Percentiles rank a stretch among this genome's conserved stretches.
phyloP scores from a whole-genome alignment of 1,140 invertebrate genomes.

The Akabosia matsudoensis region DNA sequence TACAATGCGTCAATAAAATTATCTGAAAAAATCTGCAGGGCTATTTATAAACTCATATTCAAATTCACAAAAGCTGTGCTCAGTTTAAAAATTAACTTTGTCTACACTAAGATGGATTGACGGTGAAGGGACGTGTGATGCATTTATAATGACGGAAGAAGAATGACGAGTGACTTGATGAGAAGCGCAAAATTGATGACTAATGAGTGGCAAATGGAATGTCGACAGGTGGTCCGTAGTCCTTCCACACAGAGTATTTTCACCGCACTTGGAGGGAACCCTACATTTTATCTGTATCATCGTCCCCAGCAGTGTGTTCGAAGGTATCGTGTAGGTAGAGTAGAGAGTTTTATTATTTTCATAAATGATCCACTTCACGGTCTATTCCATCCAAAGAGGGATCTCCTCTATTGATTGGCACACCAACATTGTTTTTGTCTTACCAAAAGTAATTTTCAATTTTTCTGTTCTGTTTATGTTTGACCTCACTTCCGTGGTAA shows the following conservation, averaged over 20 bases:
- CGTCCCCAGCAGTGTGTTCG: background rate
- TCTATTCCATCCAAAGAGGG: background rate
- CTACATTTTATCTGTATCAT: conserved; percentile 15
- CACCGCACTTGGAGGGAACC: background rate
- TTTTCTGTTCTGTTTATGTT: background rate
- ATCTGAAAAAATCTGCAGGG: no score
- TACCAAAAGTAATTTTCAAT: background rate
- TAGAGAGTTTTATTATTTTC: background rate
- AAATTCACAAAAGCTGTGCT: no score
- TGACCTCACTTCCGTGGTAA: background rate
- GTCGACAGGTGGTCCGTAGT: conserved; percentile 35
- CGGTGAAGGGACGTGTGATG: background rate
- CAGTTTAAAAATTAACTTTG: no score
- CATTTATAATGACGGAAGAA: background rate
- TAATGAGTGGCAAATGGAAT: conserved; percentile 44
- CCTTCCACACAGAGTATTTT: background rate
- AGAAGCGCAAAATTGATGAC: conserved; percentile 35
- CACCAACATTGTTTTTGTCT: background rate
- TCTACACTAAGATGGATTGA: background rate
- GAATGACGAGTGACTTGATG: background rate
- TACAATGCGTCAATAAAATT: no score
- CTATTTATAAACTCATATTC: no score
- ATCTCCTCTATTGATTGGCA: background rate
- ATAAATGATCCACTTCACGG: background rate
- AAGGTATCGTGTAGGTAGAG: background rate